These are phyloP conservation scores for Drosophila affinis DNA, from an alignment of 2,888 invertebrate genomes.

Conservation along the genomic window DNA sequence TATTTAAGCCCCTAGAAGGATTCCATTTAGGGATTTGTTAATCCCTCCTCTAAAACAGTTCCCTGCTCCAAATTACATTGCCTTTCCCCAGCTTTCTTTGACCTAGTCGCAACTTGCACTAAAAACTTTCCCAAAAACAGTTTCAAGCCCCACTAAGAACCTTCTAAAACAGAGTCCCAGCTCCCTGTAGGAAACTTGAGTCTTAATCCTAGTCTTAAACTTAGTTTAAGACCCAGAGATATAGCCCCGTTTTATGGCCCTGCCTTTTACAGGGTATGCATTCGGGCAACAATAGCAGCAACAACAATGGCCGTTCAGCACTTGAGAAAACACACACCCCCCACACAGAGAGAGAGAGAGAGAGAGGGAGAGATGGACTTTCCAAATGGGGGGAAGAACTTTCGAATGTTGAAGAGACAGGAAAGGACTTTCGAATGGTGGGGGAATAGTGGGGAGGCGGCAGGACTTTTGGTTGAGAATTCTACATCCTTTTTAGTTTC, in stretches of 20 bases:
- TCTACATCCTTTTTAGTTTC: constrained; percentile 36
- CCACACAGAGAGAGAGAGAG: constrained; percentile 7
- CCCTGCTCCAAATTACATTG: too few relatives aligned
- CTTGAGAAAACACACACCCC: constrained; percentile 13
- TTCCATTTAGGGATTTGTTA: too few relatives aligned
- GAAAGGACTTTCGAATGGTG: background rate
- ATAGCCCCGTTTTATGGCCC: background rate
- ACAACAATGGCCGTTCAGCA: constrained; percentile 26
- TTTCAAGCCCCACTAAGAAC: background rate
- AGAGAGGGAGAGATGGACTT: constrained; percentile 20
- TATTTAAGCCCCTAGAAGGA: too few relatives aligned
- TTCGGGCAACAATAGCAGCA: constrained; percentile 30
- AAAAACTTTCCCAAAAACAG: background rate
- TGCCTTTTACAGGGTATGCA: constrained; percentile 18
- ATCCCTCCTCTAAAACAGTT: too few relatives aligned
- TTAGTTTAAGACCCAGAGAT: background rate
- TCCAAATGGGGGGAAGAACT: background rate
- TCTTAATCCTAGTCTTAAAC: background rate
- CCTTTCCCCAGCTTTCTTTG: background rate
- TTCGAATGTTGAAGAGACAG: too few relatives aligned
- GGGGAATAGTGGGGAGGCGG: background rate
- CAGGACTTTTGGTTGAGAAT: constrained; percentile 16
- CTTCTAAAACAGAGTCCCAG: background rate
- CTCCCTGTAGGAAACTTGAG: background rate
- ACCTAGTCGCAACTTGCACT: background rate